Conservation (phyloP, 2,113 vertebrate species). For the Megaceryle torquata region DNA sequence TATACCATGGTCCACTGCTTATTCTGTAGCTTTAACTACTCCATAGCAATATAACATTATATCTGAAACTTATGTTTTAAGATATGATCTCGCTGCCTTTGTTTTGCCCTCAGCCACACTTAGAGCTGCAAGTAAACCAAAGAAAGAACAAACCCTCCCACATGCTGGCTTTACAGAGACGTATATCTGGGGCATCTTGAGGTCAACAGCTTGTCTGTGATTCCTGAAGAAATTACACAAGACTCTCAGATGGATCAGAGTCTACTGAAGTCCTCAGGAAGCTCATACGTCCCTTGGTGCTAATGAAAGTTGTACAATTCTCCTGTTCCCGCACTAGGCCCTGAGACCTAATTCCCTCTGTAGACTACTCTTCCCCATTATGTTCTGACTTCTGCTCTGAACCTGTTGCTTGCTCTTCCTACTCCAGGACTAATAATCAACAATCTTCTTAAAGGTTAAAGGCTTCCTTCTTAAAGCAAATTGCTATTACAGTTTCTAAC, state of each 20-base stretch:
- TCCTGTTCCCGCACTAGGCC: not conserved
- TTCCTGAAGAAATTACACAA: not conserved
- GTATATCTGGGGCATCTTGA: not conserved
- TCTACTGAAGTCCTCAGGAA: not conserved
- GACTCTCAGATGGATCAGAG: not conserved
- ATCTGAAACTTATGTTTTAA: not conserved
- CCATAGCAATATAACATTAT: not conserved
- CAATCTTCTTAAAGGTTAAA: not conserved
- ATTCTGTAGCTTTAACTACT: not conserved
- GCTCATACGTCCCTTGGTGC: not conserved
- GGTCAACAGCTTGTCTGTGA: not conserved
- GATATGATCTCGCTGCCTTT: not conserved
- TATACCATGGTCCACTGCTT: constrained; percentile 41
- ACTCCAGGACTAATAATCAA: not conserved
- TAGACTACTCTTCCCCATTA: rapidly evolving
- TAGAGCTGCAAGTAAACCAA: not conserved
- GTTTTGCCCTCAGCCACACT: not conserved
- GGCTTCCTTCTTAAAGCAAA: not conserved
- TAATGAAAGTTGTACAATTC: not conserved
- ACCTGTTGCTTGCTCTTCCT: not conserved
- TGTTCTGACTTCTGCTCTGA: not conserved
- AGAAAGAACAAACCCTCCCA: not conserved
- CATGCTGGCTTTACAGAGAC: not conserved
- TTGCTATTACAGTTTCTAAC: not conserved
- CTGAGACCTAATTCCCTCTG: not conserved